Conservation (phyloP, 2,113 vertebrate genomes). For the Redunca redunca region DNA sequence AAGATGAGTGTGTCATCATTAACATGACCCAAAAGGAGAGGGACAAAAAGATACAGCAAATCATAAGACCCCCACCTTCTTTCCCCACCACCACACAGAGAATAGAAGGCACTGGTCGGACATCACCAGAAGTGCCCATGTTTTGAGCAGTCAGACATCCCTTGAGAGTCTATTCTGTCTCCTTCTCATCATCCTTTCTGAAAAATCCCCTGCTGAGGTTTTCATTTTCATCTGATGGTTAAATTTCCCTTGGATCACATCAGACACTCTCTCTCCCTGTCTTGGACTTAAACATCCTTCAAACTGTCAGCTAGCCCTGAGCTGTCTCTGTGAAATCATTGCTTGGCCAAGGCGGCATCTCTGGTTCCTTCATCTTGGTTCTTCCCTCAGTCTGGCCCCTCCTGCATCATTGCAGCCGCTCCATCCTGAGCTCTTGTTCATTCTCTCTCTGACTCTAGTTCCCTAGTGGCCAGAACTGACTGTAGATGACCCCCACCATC, state of each 20-base stretch:
- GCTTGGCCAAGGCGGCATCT: not conserved
- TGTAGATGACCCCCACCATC: not conserved
- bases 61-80: not conserved
- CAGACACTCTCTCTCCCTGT: not conserved
- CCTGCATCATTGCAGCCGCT: not conserved
- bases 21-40: not conserved
- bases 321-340: not conserved
- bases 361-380: not conserved
- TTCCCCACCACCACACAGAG: accelerated
- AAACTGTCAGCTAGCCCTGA: not conserved
- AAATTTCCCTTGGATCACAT: not conserved
- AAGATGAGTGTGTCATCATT: not conserved
- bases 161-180: not conserved
- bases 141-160: not conserved
- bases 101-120: not conserved
- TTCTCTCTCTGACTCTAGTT: not conserved
- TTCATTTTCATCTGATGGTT: not conserved
- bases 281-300: not conserved
- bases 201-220: not conserved
- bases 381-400: not conserved
- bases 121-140: not conserved
- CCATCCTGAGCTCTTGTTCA: not conserved
- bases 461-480: not conserved
- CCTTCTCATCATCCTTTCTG: not conserved
- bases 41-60: not conserved